phyloP scores from a whole-genome alignment of 2,797 vertebrate genomes.

The Urophycis tenuis region DNA sequence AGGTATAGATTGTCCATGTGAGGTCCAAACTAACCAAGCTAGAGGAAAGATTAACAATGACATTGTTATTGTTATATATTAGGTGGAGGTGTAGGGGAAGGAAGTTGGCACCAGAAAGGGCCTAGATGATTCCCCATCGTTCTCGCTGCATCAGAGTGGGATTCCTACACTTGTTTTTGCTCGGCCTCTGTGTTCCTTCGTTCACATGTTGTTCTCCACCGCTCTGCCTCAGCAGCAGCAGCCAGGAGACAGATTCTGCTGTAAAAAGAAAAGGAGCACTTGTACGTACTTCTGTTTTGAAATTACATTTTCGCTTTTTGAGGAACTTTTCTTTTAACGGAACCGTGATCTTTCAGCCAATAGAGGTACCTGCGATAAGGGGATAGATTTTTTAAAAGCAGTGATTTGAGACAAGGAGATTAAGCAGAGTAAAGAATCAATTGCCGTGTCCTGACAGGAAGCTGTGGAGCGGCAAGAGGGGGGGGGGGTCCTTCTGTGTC shows the following conservation, averaged over 20 bases:
- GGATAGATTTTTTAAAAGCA: constrained; percentile 19
- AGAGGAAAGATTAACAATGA: neutral
- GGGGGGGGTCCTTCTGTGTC: constrained; percentile 40
- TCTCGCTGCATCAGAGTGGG: neutral
- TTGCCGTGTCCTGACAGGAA: constrained; percentile 41
- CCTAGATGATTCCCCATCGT: neutral
- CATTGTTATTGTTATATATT: neutral
- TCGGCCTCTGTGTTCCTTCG: neutral
- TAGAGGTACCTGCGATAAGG: constrained; percentile 6
- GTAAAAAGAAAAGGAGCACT: neutral
- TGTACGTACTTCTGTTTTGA: neutral
- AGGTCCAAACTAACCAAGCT: neutral
- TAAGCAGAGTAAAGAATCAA: constrained; percentile 45
- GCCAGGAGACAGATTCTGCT: no score
- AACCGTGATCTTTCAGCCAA: neutral
- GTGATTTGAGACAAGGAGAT: constrained; percentile 33
- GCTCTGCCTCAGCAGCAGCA: no score
- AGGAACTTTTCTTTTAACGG: neutral
- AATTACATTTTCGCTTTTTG: neutral
- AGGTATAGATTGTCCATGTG: neutral
- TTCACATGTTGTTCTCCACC: no score
- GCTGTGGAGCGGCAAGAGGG: constrained; percentile 32
- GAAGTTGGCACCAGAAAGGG: neutral
- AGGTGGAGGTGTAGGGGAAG: neutral
- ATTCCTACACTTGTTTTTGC: neutral